Conservation (phyloP, 2,797 vertebrate genomes). For the Scarus forsteni region DNA sequence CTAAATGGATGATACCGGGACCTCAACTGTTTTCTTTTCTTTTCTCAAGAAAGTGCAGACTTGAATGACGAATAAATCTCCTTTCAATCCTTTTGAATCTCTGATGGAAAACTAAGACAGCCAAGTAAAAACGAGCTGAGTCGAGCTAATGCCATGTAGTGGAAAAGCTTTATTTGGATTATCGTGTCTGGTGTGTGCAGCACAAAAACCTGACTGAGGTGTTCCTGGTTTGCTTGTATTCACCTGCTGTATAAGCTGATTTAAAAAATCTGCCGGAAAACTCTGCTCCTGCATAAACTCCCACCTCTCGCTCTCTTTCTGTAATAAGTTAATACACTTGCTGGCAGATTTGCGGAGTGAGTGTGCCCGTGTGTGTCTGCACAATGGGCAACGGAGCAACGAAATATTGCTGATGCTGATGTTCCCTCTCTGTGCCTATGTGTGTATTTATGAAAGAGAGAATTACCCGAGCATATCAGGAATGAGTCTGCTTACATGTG, state of each 20-base stretch:
- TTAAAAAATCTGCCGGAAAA: conserved; percentile 4
- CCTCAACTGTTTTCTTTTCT: no score
- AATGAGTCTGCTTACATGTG: neutral
- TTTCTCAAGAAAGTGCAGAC: no score
- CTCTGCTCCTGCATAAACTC: conserved; percentile 9
- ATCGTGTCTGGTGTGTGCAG: no score
- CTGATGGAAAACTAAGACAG: no score
- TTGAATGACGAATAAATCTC: no score
- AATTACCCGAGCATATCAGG: conserved; percentile 8
- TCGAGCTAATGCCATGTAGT: no score
- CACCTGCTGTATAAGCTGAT: conserved; percentile 1
- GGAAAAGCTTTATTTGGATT: no score
- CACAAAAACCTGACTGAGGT: no score
- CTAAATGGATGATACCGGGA: no score
- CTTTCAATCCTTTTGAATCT: no score
- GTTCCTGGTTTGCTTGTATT: neutral
- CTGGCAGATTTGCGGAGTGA: conserved; percentile 34
- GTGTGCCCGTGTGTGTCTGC: conserved; percentile 4
- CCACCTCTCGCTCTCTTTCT: conserved; percentile 4
- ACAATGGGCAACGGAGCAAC: conserved; percentile 13
- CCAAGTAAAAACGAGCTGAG: no score
- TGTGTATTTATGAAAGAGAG: conserved; percentile 13
- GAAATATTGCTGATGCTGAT: conserved; percentile 25
- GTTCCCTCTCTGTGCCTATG: conserved; percentile 6
- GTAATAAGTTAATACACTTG: conserved; percentile 56